Base-by-base conservation (phyloP, 2,113 vertebrate genomes). In the Ariopsis seemanni region DNA sequence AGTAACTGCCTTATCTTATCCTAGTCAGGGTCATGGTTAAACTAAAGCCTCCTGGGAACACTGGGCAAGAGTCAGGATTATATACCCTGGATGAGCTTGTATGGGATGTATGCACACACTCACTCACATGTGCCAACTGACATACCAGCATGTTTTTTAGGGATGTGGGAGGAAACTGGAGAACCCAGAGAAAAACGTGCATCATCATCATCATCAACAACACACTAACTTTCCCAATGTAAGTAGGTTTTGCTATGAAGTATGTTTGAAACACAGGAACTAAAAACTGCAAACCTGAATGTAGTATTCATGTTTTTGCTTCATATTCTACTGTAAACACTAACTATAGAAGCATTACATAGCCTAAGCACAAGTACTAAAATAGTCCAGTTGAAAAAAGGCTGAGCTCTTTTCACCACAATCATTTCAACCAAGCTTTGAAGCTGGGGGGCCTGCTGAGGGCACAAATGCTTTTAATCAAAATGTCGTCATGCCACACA, bases 401-500 rank as follows among this genome's bases (percentile, higher is more conserved):
- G 78, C 78, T 50, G 50, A 80, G 42, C 57, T 90, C 78, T 81
- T 58, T 15, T 62, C 77, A 69, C 50, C n/a, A 87, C 53, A 83
- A 86, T 90, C 65, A 85, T 77, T 86, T 87, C 82, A 90, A 83
- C 89, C 50, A 25, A 85, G 85, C 74, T 92, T 90, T 88, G 82
- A 84, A 74, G 89, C 81, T 86, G 42, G 72, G 72, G 80, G 78
- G 65, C 72, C 83, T 77, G 72, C 87, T 78, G 62, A 79, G 85
- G 85, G 71, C 83, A 84, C 48, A 52, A 90, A 88, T 87, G 87
- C 72, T 92, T 91, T 80, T 86, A 91, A 89, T 90, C 72, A 90
- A 89, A 89, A 88, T 81, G 90, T 89, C 87, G 79, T 89, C 75
- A 78, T 89, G 86, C 84, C 85, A 90, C 63, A 79, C 82, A 82